Evolutionary conservation across 2,113 vertebrate species (phyloP), one percentile per base, ranked within the genome.

Genomic region (Gila orcuttii): DNA sequence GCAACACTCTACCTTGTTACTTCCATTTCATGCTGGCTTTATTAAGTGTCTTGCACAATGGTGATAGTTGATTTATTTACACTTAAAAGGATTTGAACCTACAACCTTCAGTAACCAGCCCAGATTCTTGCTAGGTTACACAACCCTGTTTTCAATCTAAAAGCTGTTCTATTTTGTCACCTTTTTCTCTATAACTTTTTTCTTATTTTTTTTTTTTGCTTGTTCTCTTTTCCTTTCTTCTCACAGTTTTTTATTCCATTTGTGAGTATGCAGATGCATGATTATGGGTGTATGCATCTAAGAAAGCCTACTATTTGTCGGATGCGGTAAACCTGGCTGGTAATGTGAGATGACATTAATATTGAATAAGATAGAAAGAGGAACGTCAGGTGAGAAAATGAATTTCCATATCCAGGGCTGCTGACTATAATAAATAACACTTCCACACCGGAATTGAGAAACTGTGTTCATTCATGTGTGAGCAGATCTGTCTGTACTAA

Each of bases 271-370:
- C 45, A 13, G 39, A 8, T 50, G 25, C 10, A 19, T 50, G 42
- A 66, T 21, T 79, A 21, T 52, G 74, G 6, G n/a, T 62, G 57
- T 28, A 45, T 64, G 36, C 36, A 6, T 3, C 19, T 50, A 82
- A 39, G 71, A 85, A 88, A 87, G 87, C 87, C 12, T 57, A 86
- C 83, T 89, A 88, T 84, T 79, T 5, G 64, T 86, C 76, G 80
- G 36, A 75, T 83, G 64, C 64, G 75, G 81, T 82, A 86, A 79
- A 90, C 86, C 85, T 90, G 90, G 89, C 88, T 86, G 83, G 87
- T 92, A 91, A 94, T 91, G 80, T 88, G 90, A 93, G 89, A 86
- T 69, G 21, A 90, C 87, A 91, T 93, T 93, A 92, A 93, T 91
- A 89, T 87, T 87, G 89, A 92, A 91, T 91, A 87, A 92, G 81